Conservation (phyloP, 2,797 vertebrate genomes). For the Eulemur mongoz region DNA sequence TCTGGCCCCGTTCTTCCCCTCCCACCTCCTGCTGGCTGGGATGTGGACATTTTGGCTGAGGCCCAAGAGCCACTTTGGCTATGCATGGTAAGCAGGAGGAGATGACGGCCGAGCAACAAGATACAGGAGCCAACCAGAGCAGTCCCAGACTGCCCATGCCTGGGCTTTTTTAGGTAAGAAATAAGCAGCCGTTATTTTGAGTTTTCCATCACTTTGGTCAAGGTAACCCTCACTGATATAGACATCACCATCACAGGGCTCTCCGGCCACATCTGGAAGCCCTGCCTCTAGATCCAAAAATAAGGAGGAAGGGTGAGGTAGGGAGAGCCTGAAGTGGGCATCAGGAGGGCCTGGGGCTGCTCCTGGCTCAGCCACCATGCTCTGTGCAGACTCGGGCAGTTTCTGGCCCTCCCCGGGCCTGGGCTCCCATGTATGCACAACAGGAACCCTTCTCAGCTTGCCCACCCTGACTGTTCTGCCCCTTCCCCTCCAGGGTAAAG, state of each 20-base stretch:
- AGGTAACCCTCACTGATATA: neutral
- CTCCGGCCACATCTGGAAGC: neutral
- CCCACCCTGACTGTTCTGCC: neutral
- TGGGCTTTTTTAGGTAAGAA: neutral
- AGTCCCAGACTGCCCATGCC: neutral
- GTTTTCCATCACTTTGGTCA: neutral
- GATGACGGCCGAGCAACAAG: neutral
- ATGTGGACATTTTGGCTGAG: neutral
- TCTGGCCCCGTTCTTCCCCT: neutral
- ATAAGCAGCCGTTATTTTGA: neutral
- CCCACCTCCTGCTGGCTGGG: neutral
- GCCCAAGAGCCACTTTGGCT: neutral
- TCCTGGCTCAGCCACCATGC: neutral
- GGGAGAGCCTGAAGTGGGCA: neutral
- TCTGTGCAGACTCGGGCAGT: neutral
- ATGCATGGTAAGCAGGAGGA: neutral
- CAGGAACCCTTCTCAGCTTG: neutral
- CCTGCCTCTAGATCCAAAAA: neutral
- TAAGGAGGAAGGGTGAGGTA: neutral
- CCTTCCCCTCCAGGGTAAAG: neutral
- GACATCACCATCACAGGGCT: neutral
- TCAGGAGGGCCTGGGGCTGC: too few species aligned
- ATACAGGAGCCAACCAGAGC: neutral
- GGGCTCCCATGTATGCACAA: neutral
- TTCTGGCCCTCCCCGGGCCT: neutral